These are phyloP conservation scores for Drosophila nasuta DNA, from an alignment of 1,140 invertebrate species.

Conservation along the genomic window DNA sequence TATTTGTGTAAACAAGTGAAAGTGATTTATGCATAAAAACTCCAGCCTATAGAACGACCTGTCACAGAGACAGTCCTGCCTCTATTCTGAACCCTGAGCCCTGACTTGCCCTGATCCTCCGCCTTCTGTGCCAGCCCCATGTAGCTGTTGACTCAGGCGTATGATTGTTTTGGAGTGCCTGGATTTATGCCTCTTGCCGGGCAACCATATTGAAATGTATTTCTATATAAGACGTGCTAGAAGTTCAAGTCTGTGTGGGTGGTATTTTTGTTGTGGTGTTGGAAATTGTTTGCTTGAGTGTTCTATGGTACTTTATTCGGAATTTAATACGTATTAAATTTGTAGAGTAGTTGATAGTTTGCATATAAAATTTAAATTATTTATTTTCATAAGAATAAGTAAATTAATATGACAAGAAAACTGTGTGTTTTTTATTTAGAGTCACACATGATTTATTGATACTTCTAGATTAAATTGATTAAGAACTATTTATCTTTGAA, in stretches of 20 bases:
- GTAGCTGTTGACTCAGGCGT: constrained; percentile 80
- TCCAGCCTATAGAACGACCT: constrained; percentile 38
- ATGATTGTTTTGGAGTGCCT: constrained; percentile 80
- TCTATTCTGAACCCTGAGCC: neutral
- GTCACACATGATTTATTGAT: too few relatives aligned
- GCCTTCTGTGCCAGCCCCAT: constrained; percentile 32
- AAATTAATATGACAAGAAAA: too few relatives aligned
- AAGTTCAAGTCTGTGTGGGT: neutral
- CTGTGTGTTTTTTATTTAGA: too few relatives aligned
- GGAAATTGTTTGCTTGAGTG: neutral
- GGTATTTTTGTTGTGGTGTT: neutral
- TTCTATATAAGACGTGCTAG: constrained; percentile 34
- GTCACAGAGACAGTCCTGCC: constrained; percentile 41
- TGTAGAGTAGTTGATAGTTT: neutral
- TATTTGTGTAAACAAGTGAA: constrained; percentile 83
- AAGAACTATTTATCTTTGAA: too few relatives aligned
- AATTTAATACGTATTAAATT: constrained; percentile 4
- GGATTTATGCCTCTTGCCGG: constrained; percentile 70
- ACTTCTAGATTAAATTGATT: too few relatives aligned
- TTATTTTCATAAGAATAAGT: too few relatives aligned
- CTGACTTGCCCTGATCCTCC: constrained; percentile 9
- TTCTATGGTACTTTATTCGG: neutral
- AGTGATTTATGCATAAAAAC: constrained; percentile 78
- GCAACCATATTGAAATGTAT: constrained; percentile 58
- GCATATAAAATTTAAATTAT: too few relatives aligned